These are phyloP conservation scores for Acanthosepion esculentum DNA, from an alignment of 2,888 invertebrate genomes.

Conservation along the genomic window DNA sequence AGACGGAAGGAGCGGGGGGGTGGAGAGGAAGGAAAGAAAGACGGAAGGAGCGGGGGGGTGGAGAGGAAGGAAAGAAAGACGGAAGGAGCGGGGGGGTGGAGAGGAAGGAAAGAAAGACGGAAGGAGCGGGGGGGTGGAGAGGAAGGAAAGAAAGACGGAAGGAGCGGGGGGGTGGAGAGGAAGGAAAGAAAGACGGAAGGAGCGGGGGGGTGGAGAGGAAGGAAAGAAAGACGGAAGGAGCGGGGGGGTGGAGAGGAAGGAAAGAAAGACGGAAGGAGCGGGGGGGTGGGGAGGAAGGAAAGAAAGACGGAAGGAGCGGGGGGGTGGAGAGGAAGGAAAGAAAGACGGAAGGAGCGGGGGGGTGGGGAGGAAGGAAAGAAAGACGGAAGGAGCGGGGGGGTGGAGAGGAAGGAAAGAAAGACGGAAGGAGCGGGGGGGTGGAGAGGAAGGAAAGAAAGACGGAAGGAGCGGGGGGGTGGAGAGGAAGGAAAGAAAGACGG, in stretches of 20 bases:
- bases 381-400: too few relatives aligned
- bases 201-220: neutral
- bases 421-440: too few relatives aligned
- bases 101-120: too few relatives aligned
- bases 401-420: too few relatives aligned
- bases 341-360: fast-evolving
- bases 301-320: neutral
- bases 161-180: too few relatives aligned
- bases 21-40: neutral
- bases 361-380: neutral
- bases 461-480: too few relatives aligned
- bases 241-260: too few relatives aligned
- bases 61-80: neutral
- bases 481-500: neutral
- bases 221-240: neutral
- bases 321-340: neutral
- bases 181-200: neutral
- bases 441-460: neutral
- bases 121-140: too few relatives aligned
- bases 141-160: neutral
- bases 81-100: too few relatives aligned
- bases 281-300: too few relatives aligned
- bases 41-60: fast-evolving
- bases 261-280: too few relatives aligned
- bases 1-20: too few relatives aligned